Evolutionary conservation across 2,113 vertebrate genomes (phyloP), one percentile per base, ranked within the genome.

Genomic region (Passer domesticus): DNA sequence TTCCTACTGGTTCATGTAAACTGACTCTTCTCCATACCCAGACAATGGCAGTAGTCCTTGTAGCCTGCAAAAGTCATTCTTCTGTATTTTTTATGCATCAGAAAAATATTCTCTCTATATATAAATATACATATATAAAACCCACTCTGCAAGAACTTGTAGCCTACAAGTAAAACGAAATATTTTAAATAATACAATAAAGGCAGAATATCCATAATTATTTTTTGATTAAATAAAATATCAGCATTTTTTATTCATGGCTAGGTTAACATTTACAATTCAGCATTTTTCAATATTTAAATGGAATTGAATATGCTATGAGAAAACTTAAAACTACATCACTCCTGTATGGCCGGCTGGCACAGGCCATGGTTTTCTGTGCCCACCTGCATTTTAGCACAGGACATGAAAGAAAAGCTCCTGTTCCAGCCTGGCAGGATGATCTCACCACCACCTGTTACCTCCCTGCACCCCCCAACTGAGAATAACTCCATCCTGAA

Each of bases 141-240:
- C 62, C 31, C 84, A 82, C 39, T 63, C 80, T 64, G 77, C 64
- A 90, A 86, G 86, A 84, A 86, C 84, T 83, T 90, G 59, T 94
- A 94, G 56, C 67, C 56, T 74, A 92, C 96, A 92, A 89, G 86
- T 95, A 97, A 97, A 97, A 95, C 94, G 94, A 96, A 97, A 91
- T 95, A 97, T 94, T 97, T 97, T 96, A 97, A 97, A 97, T 96
- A 97, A 81, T 95, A 97, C 92, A 94, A 96, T 96, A 97, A 97
- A 98, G 92, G 53, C 88, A 94, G 74, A 79, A 87, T 95, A 97
- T 94, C 68, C 74, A 92, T 95, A 97, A 97, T 96, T 94, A 97
- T 97, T 98, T 98, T 62, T 97, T 94, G 72, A 93, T 97, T 98
- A 97, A 96, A 97, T 97, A 97, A 98, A 98, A 98, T 97, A 98